phyloP scores from a whole-genome alignment of 2,113 vertebrate species.

The Pongo abelii region DNA sequence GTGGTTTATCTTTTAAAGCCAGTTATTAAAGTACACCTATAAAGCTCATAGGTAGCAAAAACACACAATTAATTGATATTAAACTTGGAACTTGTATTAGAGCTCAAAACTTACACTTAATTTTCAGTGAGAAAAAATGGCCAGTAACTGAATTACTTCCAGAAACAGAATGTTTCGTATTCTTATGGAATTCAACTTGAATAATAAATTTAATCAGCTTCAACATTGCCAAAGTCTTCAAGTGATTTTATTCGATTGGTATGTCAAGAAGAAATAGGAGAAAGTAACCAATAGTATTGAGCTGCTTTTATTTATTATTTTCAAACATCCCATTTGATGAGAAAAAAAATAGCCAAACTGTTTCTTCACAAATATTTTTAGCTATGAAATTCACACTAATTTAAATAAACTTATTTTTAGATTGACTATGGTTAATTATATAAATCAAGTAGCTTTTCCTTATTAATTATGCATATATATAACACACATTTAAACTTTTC shows the following conservation, averaged over 20 bases:
- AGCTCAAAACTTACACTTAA: not conserved
- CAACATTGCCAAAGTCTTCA: not conserved
- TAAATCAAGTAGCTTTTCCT: not conserved
- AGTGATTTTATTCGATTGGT: not conserved
- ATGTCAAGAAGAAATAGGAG: not conserved
- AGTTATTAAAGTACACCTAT: not conserved
- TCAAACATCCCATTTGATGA: not conserved
- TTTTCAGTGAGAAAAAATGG: not conserved
- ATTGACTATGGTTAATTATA: not conserved
- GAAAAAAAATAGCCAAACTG: not conserved
- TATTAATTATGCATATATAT: not conserved
- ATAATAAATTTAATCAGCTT: not conserved
- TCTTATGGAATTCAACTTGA: not conserved
- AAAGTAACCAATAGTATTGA: not conserved
- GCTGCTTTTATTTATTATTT: not conserved
- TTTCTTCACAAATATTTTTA: not conserved
- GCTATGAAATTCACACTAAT: not conserved
- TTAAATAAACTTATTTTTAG: conserved; percentile 21
- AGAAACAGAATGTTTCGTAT: not conserved
- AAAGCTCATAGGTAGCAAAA: not conserved
- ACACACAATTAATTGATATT: not conserved
- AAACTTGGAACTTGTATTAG: not conserved
- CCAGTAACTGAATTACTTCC: not conserved
- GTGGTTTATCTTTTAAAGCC: not conserved
- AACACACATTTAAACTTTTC: not conserved